Conservation (phyloP, 2,888 invertebrate species). For the Heliothis peltigera region DNA sequence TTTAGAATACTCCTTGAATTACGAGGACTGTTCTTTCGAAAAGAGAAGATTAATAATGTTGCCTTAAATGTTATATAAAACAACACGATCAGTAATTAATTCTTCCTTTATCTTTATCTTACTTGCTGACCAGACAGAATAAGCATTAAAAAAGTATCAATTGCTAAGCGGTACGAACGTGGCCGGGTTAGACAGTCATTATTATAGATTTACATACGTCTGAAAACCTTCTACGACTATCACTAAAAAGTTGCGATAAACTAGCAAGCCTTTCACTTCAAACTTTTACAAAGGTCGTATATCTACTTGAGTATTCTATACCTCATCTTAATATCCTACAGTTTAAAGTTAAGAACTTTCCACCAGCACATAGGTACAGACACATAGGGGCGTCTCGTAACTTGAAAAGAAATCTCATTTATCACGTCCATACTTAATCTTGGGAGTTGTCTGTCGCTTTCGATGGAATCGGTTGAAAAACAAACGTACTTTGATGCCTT, state of each 20-base stretch:
- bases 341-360: slow-evolving; percentile 19
- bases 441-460: slow-evolving; percentile 62
- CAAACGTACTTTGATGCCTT: slow-evolving; percentile 22
- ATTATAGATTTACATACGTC: too few relatives aligned
- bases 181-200: too few relatives aligned
- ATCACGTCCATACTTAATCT: slow-evolving; percentile 72
- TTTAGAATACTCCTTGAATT: too few relatives aligned
- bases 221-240: too few relatives aligned
- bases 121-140: too few relatives aligned
- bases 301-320: neutral
- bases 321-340: slow-evolving; percentile 10
- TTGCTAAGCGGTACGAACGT: too few relatives aligned
- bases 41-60: too few relatives aligned
- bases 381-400: slow-evolving; percentile 20
- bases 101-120: too few relatives aligned
- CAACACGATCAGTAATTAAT: too few relatives aligned
- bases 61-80: too few relatives aligned
- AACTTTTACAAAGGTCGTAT: neutral
- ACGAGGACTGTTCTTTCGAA: too few relatives aligned
- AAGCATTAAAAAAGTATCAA: too few relatives aligned
- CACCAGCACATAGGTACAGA: slow-evolving; percentile 7
- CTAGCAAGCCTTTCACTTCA: neutral
- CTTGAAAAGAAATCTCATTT: slow-evolving; percentile 69
- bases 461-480: slow-evolving; percentile 37
- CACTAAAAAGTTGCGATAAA: neutral